Percentiles rank a stretch among this genome's conserved stretches.
Conservation (phyloP, 2,113 vertebrate species). For the Bubo blakistoni region DNA sequence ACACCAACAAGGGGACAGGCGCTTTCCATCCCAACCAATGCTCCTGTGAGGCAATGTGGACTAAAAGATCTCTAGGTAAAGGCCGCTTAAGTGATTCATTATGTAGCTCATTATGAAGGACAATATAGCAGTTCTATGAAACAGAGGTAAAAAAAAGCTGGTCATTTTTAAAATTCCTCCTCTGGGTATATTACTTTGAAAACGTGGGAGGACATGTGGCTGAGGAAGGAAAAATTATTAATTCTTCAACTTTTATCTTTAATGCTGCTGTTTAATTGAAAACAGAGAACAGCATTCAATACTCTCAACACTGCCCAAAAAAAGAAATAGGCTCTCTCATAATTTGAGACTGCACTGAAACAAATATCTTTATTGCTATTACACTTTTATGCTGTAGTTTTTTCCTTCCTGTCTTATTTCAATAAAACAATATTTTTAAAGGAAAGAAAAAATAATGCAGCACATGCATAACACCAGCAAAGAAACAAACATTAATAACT, state of each 20-base stretch:
- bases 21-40: fast-evolving
- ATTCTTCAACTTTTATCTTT: constrained; percentile 8
- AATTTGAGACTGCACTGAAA: neutral
- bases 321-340: neutral
- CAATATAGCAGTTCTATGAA: neutral
- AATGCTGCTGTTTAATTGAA: constrained; percentile 20
- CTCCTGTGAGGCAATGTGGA: neutral
- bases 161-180: neutral
- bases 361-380: neutral
- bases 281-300: neutral
- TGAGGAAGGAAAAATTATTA: neutral
- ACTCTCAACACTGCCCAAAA: neutral
- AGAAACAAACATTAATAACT: neutral
- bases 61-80: neutral
- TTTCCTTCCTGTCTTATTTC: neutral
- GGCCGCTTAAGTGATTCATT: neutral
- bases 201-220: neutral
- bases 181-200: neutral
- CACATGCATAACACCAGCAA: neutral
- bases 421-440: neutral
- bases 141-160: neutral
- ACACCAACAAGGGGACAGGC: fast-evolving
- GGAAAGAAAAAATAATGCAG: neutral
- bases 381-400: neutral
- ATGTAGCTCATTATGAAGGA: neutral